Conservation (phyloP, 2,113 vertebrate species). For the Atrichornis clamosus region DNA sequence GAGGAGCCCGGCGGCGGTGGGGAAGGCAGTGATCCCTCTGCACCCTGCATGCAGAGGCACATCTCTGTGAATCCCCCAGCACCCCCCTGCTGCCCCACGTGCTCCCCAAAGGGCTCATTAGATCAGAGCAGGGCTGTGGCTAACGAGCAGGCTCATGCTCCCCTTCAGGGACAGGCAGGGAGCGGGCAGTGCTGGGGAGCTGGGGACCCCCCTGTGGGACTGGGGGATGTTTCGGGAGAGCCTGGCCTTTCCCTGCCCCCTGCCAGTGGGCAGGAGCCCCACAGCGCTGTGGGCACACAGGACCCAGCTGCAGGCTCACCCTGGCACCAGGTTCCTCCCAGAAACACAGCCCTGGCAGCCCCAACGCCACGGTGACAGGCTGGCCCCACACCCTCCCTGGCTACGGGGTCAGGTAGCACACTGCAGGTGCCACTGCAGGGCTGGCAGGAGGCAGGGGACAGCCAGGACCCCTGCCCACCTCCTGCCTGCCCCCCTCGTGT, state of each 20-base stretch:
- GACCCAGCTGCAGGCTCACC: neutral
- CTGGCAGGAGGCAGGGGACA: neutral
- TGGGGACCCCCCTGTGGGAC: neutral
- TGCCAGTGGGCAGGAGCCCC: neutral
- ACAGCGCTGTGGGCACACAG: neutral
- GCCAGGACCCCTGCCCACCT: neutral
- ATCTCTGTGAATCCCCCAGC: neutral
- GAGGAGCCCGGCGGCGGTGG: rapidly evolving
- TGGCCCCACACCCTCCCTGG: neutral
- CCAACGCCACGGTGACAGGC: neutral
- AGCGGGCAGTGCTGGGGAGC: neutral
- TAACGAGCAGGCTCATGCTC: neutral
- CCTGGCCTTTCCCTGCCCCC: neutral
- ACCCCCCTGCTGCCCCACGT: rapidly evolving
- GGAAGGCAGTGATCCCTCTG: neutral
- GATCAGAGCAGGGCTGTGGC: neutral
- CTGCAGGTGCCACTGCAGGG: neutral
- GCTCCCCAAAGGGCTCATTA: constrained; percentile 20
- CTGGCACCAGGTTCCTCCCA: neutral
- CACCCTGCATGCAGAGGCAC: rapidly evolving
- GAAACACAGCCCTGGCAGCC: neutral
- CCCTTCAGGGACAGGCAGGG: neutral
- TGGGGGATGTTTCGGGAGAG: rapidly evolving
- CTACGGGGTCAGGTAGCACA: neutral
- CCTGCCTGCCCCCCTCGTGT: neutral